A percentile compares a stretch with the other conserved stretches of the same genome.
phyloP scores from a whole-genome alignment of 2,113 vertebrate species.

The Ictalurus punctatus region DNA sequence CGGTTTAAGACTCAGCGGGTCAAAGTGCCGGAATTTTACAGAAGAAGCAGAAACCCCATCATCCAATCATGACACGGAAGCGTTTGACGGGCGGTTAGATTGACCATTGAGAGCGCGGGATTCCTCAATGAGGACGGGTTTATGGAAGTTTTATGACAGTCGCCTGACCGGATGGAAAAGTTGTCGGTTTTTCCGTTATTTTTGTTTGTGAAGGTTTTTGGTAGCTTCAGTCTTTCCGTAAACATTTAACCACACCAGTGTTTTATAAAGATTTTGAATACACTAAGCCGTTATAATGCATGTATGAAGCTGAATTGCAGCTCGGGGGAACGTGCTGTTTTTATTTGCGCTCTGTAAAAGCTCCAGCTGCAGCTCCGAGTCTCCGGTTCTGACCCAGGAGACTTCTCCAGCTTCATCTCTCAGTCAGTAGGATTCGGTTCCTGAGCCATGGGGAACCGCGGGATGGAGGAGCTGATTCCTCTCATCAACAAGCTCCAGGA shows the following conservation, averaged over 20 bases:
- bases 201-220: no score
- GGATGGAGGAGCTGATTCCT: slow-evolving; percentile 96
- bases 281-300: background rate
- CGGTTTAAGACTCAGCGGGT: background rate
- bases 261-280: background rate
- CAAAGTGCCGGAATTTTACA: background rate
- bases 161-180: slow-evolving; percentile 78
- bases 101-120: background rate
- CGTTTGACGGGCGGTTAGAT: background rate
- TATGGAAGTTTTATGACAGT: slow-evolving; percentile 55
- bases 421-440: no score
- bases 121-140: background rate
- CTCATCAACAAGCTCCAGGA: slow-evolving; percentile 97
- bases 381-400: background rate
- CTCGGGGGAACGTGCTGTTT: background rate
- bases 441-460: slow-evolving; percentile 87
- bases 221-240: background rate
- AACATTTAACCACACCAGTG: background rate
- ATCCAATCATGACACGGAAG: background rate
- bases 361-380: background rate
- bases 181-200: slow-evolving; percentile 44
- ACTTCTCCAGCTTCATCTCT: slow-evolving; percentile 1
- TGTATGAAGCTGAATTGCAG: background rate
- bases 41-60: background rate
- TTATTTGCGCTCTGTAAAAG: background rate